Evolutionary conservation across 2,888 invertebrate genomes (phyloP).

Genomic region (Apotomis turbidana): DNA sequence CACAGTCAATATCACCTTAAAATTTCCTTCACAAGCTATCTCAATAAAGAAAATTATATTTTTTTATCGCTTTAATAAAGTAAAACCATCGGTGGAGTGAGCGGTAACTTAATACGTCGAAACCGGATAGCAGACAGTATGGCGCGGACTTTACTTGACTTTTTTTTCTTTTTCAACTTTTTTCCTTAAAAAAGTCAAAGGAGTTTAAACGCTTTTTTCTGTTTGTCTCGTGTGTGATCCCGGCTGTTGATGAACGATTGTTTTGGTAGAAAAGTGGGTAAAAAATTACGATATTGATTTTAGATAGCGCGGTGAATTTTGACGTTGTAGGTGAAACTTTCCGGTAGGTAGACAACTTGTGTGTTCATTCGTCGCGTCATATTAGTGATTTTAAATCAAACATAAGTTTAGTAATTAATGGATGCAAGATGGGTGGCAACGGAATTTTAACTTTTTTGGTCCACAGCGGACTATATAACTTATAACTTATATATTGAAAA

Average conservation of each 20-base stretch:
- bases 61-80: slow-evolving; percentile 68
- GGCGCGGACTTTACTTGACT: slow-evolving; percentile 78
- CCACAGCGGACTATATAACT: too few relatives aligned
- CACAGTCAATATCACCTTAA: slow-evolving; percentile 34
- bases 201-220: slow-evolving; percentile 66
- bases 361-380: slow-evolving; percentile 22
- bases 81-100: slow-evolving; percentile 64
- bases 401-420: neutral
- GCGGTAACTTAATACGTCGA: slow-evolving; percentile 77
- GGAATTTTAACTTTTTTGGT: neutral
- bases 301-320: slow-evolving; percentile 28
- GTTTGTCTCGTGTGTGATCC: slow-evolving; percentile 75
- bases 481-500: too few relatives aligned
- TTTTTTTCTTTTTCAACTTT: slow-evolving; percentile 70
- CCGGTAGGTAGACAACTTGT: slow-evolving; percentile 21
- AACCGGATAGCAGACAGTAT: slow-evolving; percentile 84
- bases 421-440: neutral
- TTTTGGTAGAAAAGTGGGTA: slow-evolving; percentile 54
- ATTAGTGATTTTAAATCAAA: slow-evolving; percentile 10
- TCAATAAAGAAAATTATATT: slow-evolving; percentile 73
- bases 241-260: slow-evolving; percentile 65
- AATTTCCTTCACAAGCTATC: slow-evolving; percentile 58
- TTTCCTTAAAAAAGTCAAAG: slow-evolving; percentile 69
- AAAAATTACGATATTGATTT: slow-evolving; percentile 39
- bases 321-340: slow-evolving; percentile 22